Evolutionary conservation across 1,140 invertebrate genomes (phyloP), one percentile per base, ranked within the genome.

Genomic region (Papilio polyxenes): DNA sequence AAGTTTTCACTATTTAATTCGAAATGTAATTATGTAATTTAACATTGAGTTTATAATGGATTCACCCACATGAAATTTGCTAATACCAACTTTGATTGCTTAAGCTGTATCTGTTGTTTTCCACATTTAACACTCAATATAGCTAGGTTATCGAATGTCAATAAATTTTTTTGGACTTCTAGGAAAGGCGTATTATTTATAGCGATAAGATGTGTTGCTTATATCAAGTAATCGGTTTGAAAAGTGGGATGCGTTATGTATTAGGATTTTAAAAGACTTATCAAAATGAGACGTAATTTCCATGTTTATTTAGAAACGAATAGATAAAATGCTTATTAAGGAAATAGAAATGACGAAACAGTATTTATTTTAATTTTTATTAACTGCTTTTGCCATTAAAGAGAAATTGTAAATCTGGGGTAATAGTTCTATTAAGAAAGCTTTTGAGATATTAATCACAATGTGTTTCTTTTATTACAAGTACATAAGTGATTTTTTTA

Each of bases 101-200:
- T 76, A 51, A 76, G 48, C 15, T 37, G 40, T 74, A 3, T 75
- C 23, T 76, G 48, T 51, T 53, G 17, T 51, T 15, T 77, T n/a
- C 11, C 3, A 77, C 23, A 77, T 76, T 51, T 49, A 51, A 51
- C 75, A 51, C 2, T 53, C 5, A 76, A 76, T 76, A 51, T 53
- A 48, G n/a, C 62, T 23, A 17, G 31, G 44, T 51, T 49, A 48
- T 76, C n/a, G 11, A 7, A 53, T 76, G 17, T 53, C 53, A 49
- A 76, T 76, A 53, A 51, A 76, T 76, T 76, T 76, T 7, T 23
- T 51, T 31, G 15, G 1, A 76, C 15, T 44, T 20, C 75, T 23
- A n/a, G 10, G 49, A 75, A 75, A 31, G 62, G 62, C 11, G 13
- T 65, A 23, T 31, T 53, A 82, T 82, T 74, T 74, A 79, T 56